Conservation (phyloP, 2,797 vertebrate species). For the Xenopus petersii region DNA sequence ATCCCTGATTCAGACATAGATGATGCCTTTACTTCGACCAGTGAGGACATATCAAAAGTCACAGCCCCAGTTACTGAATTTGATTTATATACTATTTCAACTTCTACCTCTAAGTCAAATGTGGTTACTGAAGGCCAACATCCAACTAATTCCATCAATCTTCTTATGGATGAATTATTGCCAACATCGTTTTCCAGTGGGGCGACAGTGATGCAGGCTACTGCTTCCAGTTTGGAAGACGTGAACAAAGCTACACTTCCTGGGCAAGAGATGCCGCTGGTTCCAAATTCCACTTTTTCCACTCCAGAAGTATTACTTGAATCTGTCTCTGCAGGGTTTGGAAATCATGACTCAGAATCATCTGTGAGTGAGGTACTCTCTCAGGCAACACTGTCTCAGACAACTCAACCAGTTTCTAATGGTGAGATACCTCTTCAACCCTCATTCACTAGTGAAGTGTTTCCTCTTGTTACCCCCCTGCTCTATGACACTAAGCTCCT, state of each 20-base stretch:
- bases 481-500: conserved; percentile 74
- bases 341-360: conserved; percentile 65
- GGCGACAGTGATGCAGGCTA: conserved; percentile 50
- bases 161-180: conserved; percentile 40
- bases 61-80: conserved; percentile 39
- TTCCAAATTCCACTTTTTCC: conserved; percentile 64
- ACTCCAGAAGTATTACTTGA: conserved; percentile 65
- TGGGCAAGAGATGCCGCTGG: conserved; percentile 60
- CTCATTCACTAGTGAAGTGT: conserved; percentile 76
- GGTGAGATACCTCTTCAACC: conserved; percentile 85
- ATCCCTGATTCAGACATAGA: conserved; percentile 34
- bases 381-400: conserved; percentile 81
- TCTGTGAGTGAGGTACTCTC: conserved; percentile 67
- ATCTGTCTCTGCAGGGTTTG: conserved; percentile 69
- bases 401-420: conserved; percentile 79
- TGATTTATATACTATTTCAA: conserved; percentile 51
- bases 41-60: conserved; percentile 49
- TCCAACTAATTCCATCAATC: conserved; percentile 55
- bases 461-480: conserved; percentile 76
- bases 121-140: conserved; percentile 50
- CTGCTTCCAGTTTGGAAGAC: conserved; percentile 53
- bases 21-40: conserved; percentile 52
- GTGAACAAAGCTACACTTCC: conserved; percentile 52
- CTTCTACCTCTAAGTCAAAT: conserved; percentile 39
- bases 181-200: conserved; percentile 53